phyloP scores from a whole-genome alignment of 2,113 vertebrate species.

The Lontra canadensis region DNA sequence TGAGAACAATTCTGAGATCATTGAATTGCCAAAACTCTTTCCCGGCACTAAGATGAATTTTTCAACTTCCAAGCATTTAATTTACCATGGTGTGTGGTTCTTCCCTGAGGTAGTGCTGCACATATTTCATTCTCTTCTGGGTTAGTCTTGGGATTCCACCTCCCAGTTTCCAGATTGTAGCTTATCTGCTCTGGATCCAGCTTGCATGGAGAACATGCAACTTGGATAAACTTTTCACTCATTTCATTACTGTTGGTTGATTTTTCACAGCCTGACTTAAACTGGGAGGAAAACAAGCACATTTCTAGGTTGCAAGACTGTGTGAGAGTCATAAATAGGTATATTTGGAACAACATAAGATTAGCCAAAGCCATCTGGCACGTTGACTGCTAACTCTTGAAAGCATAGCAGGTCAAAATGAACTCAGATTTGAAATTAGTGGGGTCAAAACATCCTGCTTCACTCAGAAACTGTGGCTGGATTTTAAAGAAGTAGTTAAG shows the following conservation, averaged over 20 bases:
- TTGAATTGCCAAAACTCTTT: neutral
- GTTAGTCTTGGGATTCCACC: neutral
- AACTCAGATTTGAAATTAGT: constrained; percentile 15
- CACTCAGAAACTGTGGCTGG: neutral
- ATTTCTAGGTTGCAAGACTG: neutral
- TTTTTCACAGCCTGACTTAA: neutral
- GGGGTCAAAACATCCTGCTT: constrained; percentile 7
- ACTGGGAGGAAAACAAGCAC: neutral
- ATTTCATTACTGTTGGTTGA: constrained; percentile 7
- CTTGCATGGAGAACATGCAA: neutral
- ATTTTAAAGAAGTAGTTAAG: constrained; percentile 25
- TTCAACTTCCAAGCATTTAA: neutral
- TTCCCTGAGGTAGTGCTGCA: neutral
- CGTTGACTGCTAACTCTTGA: neutral
- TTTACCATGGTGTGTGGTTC: neutral
- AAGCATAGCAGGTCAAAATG: constrained; percentile 26
- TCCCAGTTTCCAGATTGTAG: neutral
- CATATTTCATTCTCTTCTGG: neutral
- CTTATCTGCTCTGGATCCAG: neutral
- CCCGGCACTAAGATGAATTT: neutral
- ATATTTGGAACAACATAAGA: neutral
- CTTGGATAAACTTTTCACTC: neutral
- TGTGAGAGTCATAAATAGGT: neutral
- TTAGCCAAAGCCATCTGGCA: constrained; percentile 39
- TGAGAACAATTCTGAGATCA: neutral